Percentiles rank a stretch among this genome's conserved stretches.
phyloP scores from a whole-genome alignment of 2,888 invertebrate genomes.

The Heteromurus nitidus region DNA sequence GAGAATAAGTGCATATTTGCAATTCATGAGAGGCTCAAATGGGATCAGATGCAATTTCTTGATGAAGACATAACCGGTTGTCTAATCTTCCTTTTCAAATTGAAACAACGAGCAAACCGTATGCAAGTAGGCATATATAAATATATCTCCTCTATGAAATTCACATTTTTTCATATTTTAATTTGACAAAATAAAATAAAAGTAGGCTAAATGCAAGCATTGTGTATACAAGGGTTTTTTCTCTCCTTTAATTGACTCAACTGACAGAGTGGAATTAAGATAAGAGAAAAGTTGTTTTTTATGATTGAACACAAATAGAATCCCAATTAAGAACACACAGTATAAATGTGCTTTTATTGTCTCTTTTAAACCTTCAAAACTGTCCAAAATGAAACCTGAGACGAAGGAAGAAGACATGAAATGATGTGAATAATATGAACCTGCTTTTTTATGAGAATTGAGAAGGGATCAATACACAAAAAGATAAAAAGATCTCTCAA shows the following conservation, averaged over 20 bases:
- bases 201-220: slow-evolving; percentile 41
- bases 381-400: not conserved
- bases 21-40: slow-evolving; percentile 39
- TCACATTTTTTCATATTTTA: slow-evolving; percentile 13
- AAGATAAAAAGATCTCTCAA: not conserved
- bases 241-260: slow-evolving; percentile 6
- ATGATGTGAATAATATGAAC: not conserved
- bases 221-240: not conserved
- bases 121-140: slow-evolving; percentile 17
- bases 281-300: not conserved
- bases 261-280: not conserved
- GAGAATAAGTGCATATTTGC: slow-evolving; percentile 40
- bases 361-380: too few species aligned
- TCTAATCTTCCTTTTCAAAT: slow-evolving; percentile 38
- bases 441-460: not conserved
- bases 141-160: slow-evolving; percentile 9
- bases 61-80: slow-evolving; percentile 61
- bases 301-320: not conserved
- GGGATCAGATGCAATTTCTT: slow-evolving; percentile 31
- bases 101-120: not conserved
- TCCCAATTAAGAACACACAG: too few species aligned
- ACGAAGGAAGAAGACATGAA: not conserved
- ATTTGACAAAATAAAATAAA: slow-evolving; percentile 9
- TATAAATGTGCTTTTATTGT: too few species aligned
- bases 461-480: not conserved